phyloP scores from a whole-genome alignment of 2,888 invertebrate genomes.

The Atherix ibis region DNA sequence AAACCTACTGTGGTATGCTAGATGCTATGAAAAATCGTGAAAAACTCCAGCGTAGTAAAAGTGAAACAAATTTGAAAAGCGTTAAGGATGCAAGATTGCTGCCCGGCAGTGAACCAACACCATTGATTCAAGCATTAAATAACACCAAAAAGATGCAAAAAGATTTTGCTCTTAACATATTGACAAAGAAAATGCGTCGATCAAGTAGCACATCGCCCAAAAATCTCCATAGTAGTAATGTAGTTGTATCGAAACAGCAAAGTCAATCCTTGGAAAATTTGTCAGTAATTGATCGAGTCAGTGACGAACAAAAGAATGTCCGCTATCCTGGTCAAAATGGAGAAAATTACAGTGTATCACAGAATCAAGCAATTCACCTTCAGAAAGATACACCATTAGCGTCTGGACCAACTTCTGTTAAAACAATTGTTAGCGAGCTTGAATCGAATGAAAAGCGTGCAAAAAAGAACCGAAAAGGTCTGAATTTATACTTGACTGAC shows the following conservation, averaged over 20 bases:
- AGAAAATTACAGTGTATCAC: slow-evolving; percentile 75
- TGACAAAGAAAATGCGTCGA: slow-evolving; percentile 19
- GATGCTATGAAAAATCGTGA: slow-evolving; percentile 94
- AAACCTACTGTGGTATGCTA: slow-evolving; percentile 90
- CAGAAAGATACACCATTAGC: slow-evolving; percentile 39
- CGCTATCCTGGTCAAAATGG: slow-evolving; percentile 76
- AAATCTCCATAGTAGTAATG: slow-evolving; percentile 20
- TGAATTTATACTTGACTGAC: slow-evolving; percentile 17
- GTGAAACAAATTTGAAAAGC: slow-evolving; percentile 75
- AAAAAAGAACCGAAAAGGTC: slow-evolving; percentile 16
- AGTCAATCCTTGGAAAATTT: slow-evolving; percentile 32
- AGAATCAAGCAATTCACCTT: slow-evolving; percentile 74
- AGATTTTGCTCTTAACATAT: too few relatives aligned
- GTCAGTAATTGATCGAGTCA: slow-evolving; percentile 16
- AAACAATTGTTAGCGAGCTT: slow-evolving; percentile 56
- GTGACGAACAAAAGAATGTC: slow-evolving; percentile 53
- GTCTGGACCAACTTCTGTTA: slow-evolving; percentile 36
- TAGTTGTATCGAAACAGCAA: slow-evolving; percentile 29
- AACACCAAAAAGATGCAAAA: slow-evolving; percentile 20
- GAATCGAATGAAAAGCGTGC: slow-evolving; percentile 40
- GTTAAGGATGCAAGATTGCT: slow-evolving; percentile 41
- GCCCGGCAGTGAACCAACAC: slow-evolving; percentile 42
- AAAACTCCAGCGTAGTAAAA: slow-evolving; percentile 81
- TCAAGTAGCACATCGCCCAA: slow-evolving; percentile 31
- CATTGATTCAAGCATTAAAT: slow-evolving; percentile 40